Evolutionary conservation across 1,140 invertebrate species (phyloP).

Genomic region (Manduca sexta): DNA sequence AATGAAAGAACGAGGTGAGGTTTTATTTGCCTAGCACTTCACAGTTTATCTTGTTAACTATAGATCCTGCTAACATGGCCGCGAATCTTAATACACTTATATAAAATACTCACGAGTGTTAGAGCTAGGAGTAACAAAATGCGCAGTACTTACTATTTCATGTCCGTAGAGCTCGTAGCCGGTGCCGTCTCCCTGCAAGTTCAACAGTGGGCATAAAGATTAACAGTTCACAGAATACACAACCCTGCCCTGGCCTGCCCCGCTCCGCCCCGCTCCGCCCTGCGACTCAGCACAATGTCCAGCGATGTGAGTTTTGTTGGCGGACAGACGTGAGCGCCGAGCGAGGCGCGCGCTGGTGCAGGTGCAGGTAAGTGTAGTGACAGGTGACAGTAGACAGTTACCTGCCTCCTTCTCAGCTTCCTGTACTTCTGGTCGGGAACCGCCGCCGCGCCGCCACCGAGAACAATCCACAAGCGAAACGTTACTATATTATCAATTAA

Average conservation of each 20-base stretch:
- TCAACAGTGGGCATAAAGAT: conserved; percentile 74
- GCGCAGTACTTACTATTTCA: conserved; percentile 78
- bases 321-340: neutral
- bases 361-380: no score
- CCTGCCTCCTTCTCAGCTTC: conserved; percentile 91
- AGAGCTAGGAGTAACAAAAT: no score
- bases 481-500: conserved; percentile 10
- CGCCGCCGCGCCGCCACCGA: neutral
- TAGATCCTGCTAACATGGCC: no score
- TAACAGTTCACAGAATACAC: no score
- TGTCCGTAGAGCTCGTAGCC: conserved; percentile 81
- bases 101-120: no score
- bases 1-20: no score
- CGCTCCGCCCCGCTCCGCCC: no score
- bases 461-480: conserved; percentile 16
- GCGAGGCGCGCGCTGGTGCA: neutral
- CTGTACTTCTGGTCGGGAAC: conserved; percentile 85
- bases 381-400: conserved; percentile 72
- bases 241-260: no score
- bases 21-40: no score
- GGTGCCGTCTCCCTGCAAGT: conserved; percentile 84
- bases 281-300: no score
- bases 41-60: no score
- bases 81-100: no score
- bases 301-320: neutral